These are phyloP conservation scores for Threskiornis aethiopicus DNA, from an alignment of 2,797 vertebrate species.

Conservation along the genomic window DNA sequence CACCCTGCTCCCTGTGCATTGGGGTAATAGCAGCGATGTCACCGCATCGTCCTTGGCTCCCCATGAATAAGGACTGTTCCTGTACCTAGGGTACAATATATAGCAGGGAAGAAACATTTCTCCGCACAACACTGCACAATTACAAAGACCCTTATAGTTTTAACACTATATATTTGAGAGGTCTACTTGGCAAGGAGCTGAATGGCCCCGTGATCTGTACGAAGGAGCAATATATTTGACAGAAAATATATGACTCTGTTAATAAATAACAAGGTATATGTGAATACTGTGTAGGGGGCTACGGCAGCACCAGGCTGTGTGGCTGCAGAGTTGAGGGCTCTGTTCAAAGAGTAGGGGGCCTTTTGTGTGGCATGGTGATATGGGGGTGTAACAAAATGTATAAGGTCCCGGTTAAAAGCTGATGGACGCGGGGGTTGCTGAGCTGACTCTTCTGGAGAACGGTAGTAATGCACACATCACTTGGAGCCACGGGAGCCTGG, in stretches of 20 bases:
- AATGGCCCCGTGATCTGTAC: background rate
- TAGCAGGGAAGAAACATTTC: background rate
- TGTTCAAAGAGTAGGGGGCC: background rate
- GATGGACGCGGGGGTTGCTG: background rate
- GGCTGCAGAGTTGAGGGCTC: background rate
- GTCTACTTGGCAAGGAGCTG: background rate
- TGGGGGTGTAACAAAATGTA: background rate
- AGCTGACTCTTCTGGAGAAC: background rate
- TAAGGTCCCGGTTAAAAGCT: background rate
- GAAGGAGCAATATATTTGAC: background rate
- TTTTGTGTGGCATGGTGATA: background rate
- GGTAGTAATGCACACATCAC: no score
- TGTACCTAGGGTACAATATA: background rate
- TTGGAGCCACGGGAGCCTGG: background rate
- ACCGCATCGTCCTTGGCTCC: accelerated
- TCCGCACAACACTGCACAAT: background rate
- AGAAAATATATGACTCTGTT: background rate
- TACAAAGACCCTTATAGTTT: background rate
- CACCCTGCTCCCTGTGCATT: background rate
- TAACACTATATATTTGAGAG: background rate
- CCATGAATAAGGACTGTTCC: background rate
- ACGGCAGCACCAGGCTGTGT: background rate
- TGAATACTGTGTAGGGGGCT: background rate
- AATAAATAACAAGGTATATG: background rate
- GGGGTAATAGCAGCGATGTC: background rate